Percentiles rank a stretch among this genome's conserved stretches.
phyloP scores from a whole-genome alignment of 2,888 invertebrate species.

The Alsophila aescularia region DNA sequence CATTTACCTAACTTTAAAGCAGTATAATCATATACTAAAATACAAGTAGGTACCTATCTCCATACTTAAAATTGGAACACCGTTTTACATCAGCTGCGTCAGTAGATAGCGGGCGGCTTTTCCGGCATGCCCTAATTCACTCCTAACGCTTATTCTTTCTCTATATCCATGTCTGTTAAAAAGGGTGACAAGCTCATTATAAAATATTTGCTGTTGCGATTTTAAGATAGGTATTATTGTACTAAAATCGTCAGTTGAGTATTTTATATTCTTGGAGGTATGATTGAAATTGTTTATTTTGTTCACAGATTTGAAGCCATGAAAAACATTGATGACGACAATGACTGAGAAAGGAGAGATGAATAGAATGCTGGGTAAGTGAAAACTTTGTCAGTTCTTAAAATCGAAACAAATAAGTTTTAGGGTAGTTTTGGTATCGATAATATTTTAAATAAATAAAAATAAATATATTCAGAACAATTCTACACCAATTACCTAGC shows the following conservation, averaged over 20 bases:
- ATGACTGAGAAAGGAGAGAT: conserved; percentile 79
- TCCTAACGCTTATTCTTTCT: conserved; percentile 6
- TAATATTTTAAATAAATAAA: too few species aligned
- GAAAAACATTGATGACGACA: conserved; percentile 71
- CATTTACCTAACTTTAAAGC: too few species aligned
- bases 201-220: conserved; percentile 2
- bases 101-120: conserved; percentile 9
- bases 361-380: conserved; percentile 81
- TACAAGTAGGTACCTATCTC: background rate
- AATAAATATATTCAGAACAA: too few species aligned
- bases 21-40: too few species aligned
- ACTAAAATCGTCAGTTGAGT: too few species aligned
- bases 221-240: background rate
- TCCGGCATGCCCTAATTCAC: conserved; percentile 22
- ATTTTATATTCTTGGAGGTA: background rate
- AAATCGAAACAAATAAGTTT: background rate
- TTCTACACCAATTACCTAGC: too few species aligned
- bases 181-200: conserved; percentile 9
- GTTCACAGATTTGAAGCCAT: conserved; percentile 62
- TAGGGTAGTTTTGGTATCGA: too few species aligned
- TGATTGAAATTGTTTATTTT: conserved; percentile 1
- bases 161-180: conserved; percentile 6
- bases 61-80: conserved; percentile 11
- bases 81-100: conserved; percentile 21
- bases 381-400: background rate